Evolutionary conservation across 2,113 vertebrate genomes (phyloP), one percentile per base, ranked within the genome.

Genomic region (Nycticorax nycticorax): DNA sequence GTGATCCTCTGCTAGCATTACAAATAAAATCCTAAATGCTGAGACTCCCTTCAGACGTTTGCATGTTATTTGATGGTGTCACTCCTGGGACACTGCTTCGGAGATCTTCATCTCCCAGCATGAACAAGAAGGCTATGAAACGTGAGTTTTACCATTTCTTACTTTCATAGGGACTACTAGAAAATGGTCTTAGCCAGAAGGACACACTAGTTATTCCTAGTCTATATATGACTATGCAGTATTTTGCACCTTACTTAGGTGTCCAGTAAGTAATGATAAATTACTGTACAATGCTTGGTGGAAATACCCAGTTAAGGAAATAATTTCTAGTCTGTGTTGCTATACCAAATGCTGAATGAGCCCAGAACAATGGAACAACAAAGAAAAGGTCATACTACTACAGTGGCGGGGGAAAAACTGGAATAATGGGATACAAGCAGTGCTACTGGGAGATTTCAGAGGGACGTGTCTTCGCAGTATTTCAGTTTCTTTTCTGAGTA

Each of bases 81-180:
- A 50, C 35, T 78, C 75, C 76, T 84, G 94, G 85, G 79, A 84
- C 80, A 3, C 50, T 93, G 75, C 86, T 96, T 88, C 10, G 23
- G 80, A 92, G 85, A 60, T 64, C 75, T 85, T 87, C 91, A 11
- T 94, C 92, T 72, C 85, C 94, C 55, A 89, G 55, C 28, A 22
- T 71, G 76, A 89, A 50, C 53, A 96, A 80, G 78, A 93, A 53
- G 79, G 92, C 92, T 76, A 55, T 82, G 78, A 95, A 92, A 85
- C 35, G 87, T 97, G 95, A 98, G 97, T 97, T 93, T 45, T 75
- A 18, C 50, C 7, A 9, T 57, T 72, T 74, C 43, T 79, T 86
- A 7, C 89, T 88, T 88, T 53, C 6, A 2, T 14, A 35, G 24
- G 43, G 4, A 33, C 52, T 75, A 13, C 28, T 33, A 28, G n/a